These are phyloP conservation scores for Athalia circularis DNA, from an alignment of 2,888 invertebrate species.

Conservation along the genomic window DNA sequence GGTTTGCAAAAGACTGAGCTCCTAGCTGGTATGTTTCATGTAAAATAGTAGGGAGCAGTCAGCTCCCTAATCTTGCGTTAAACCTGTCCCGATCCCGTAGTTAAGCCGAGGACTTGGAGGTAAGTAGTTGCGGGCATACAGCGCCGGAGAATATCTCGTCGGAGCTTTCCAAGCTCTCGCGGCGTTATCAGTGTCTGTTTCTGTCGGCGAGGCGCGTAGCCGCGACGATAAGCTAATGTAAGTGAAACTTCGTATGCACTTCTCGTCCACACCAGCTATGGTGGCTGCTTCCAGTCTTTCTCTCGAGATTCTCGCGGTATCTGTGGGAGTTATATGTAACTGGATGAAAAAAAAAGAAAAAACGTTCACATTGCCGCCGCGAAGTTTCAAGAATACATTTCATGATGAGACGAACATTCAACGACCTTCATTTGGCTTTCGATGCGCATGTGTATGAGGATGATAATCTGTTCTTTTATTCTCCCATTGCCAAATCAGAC, in stretches of 20 bases:
- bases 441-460: too few relatives aligned
- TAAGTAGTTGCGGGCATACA: slow-evolving; percentile 36
- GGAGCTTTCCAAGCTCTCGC: slow-evolving; percentile 29
- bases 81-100: slow-evolving; percentile 42
- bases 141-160: slow-evolving; percentile 23
- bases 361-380: not conserved
- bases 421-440: not conserved
- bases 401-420: not conserved
- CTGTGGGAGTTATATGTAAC: not conserved
- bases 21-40: slow-evolving; percentile 15
- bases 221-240: slow-evolving; percentile 56
- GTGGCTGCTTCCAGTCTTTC: slow-evolving; percentile 32
- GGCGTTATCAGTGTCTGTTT: slow-evolving; percentile 43
- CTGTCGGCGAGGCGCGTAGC: slow-evolving; percentile 43
- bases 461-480: too few relatives aligned
- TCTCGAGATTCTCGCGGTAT: not conserved
- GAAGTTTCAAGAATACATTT: not conserved
- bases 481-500: too few relatives aligned
- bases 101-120: slow-evolving; percentile 36
- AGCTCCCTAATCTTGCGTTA: slow-evolving; percentile 35
- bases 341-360: not conserved
- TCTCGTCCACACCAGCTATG: slow-evolving; percentile 49
- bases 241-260: slow-evolving; percentile 55
- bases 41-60: slow-evolving; percentile 29
- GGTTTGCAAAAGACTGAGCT: not conserved